phyloP scores from a whole-genome alignment of 2,797 vertebrate genomes.

The Bradypodion pumilum region DNA sequence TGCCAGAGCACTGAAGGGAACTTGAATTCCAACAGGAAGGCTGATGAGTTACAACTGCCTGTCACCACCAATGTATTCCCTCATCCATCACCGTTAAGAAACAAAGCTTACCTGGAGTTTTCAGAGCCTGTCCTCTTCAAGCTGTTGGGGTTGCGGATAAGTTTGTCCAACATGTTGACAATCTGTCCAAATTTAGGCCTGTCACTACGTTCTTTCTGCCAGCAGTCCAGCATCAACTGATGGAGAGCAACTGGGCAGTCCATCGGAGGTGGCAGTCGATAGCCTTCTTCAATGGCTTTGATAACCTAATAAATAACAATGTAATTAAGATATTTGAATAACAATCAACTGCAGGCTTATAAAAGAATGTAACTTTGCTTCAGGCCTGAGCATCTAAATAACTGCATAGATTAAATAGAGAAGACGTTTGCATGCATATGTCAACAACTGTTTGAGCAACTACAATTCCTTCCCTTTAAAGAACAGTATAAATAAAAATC shows the following conservation, averaged over 20 bases:
- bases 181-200: conserved; percentile 97
- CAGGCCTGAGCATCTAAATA: conserved; percentile 10
- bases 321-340: conserved; percentile 27
- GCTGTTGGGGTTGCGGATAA: conserved; percentile 96
- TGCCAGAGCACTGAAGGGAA: background rate
- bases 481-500: conserved; percentile 11
- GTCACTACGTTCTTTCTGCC: conserved; percentile 95
- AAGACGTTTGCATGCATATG: conserved; percentile 16
- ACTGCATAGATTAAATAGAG: conserved; percentile 23
- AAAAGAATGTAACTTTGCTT: conserved; percentile 30
- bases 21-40: background rate
- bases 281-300: conserved; percentile 98
- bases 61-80: conserved; percentile 27
- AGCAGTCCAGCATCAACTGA: conserved; percentile 98
- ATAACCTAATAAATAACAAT: conserved; percentile 84
- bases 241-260: conserved; percentile 96
- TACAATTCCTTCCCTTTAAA: conserved; percentile 36
- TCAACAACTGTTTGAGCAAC: conserved; percentile 35
- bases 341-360: background rate
- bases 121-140: conserved; percentile 94
- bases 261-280: conserved; percentile 95
- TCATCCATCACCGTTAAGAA: conserved; percentile 36
- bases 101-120: conserved; percentile 81
- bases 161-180: conserved; percentile 99
- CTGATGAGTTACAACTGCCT: conserved; percentile 15